A percentile compares a stretch with the other conserved stretches of the same genome.
These are phyloP conservation scores for Hyalella azteca DNA, from an alignment of 2,888 invertebrate genomes.

Conservation along the genomic window DNA sequence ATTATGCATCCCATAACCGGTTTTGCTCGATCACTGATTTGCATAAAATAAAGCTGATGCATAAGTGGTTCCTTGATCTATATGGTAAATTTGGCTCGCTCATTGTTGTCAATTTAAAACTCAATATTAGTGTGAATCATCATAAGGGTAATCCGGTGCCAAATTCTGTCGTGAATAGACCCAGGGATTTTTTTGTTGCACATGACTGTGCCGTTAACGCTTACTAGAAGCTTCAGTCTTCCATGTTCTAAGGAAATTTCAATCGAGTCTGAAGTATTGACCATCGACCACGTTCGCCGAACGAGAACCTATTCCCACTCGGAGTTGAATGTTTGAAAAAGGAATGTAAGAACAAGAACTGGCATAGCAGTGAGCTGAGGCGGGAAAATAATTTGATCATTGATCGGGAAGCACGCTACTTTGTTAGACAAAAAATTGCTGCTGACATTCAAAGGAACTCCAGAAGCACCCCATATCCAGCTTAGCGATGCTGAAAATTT, in stretches of 20 bases:
- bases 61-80: not conserved
- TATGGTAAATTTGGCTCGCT: not conserved
- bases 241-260: not conserved
- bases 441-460: not conserved
- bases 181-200: not conserved
- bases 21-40: not conserved
- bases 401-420: not conserved
- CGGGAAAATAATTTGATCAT: not conserved
- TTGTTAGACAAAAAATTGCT: not conserved
- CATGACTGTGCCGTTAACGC: not conserved
- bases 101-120: not conserved
- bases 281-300: not conserved
- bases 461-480: not conserved
- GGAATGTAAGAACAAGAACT: not conserved
- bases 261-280: not conserved
- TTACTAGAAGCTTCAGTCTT: not conserved
- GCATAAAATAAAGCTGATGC: slow-evolving; percentile 8
- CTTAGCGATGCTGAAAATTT: not conserved
- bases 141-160: not conserved
- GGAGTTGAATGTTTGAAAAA: not conserved
- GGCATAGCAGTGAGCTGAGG: not conserved
- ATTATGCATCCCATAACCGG: not conserved
- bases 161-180: not conserved
- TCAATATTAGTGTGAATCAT: not conserved
- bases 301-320: not conserved